These are phyloP conservation scores for Drosophila aldrichi DNA, from an alignment of 2,888 invertebrate species.

Conservation along the genomic window DNA sequence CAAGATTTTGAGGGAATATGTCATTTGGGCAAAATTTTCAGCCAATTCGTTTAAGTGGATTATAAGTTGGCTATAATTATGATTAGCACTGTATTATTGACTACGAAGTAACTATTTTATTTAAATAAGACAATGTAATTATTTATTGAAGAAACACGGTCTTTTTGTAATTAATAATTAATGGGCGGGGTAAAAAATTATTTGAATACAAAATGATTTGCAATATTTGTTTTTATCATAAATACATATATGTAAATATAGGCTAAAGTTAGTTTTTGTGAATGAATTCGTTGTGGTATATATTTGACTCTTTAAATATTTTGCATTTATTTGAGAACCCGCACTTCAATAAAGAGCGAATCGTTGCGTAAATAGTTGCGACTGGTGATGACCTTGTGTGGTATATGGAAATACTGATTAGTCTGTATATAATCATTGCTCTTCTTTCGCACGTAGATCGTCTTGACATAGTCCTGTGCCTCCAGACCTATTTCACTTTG, in stretches of 20 bases:
- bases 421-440: slow-evolving; percentile 84
- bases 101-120: slow-evolving; percentile 32
- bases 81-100: background rate
- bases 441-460: slow-evolving; percentile 87
- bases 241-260: background rate
- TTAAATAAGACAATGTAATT: slow-evolving; percentile 32
- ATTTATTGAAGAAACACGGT: no score
- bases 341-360: slow-evolving; percentile 83
- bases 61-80: no score
- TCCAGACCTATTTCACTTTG: slow-evolving; percentile 86
- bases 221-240: no score
- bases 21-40: no score
- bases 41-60: no score
- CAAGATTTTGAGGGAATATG: no score
- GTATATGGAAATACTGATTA: slow-evolving; percentile 85
- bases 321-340: slow-evolving; percentile 69
- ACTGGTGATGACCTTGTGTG: slow-evolving; percentile 82
- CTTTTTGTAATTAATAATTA: no score
- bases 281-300: background rate
- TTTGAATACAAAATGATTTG: no score
- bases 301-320: background rate
- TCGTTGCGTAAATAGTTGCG: slow-evolving; percentile 84
- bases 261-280: background rate
- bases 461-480: slow-evolving; percentile 88
- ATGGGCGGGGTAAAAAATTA: no score